Percentiles rank a stretch among this genome's conserved stretches.
These are phyloP conservation scores for Origma solitaria DNA, from an alignment of 2,113 vertebrate species.

Conservation along the genomic window DNA sequence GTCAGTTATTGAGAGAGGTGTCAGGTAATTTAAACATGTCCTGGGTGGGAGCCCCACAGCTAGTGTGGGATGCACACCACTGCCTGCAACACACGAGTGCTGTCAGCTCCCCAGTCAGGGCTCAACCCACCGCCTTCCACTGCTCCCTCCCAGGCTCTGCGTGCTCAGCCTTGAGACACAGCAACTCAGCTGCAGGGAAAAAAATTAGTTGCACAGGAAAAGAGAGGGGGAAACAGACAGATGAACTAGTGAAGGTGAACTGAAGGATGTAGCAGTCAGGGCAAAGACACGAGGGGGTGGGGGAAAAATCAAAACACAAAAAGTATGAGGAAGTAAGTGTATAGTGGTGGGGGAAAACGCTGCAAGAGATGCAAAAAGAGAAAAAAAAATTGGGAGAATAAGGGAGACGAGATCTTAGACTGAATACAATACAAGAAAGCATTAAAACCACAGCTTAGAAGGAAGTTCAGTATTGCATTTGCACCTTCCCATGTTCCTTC, in stretches of 20 bases:
- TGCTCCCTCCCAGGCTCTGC: neutral
- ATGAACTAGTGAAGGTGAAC: neutral
- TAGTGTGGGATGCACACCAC: accelerated
- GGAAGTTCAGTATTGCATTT: neutral
- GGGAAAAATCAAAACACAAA: neutral
- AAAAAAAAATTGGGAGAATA: neutral
- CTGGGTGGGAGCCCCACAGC: neutral
- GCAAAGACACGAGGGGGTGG: neutral
- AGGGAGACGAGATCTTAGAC: neutral
- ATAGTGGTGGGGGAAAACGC: neutral
- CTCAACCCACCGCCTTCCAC: neutral
- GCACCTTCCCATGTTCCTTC: neutral
- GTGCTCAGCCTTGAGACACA: neutral
- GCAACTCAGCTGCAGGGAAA: accelerated
- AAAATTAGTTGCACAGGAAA: neutral
- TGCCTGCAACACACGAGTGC: accelerated
- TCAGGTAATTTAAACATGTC: neutral
- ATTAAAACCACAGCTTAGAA: neutral
- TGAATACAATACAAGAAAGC: neutral
- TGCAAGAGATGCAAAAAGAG: neutral
- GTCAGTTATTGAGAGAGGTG: neutral
- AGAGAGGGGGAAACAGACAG: neutral
- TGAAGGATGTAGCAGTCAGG: neutral
- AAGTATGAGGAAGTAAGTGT: neutral
- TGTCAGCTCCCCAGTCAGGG: accelerated